Evolutionary conservation across 2,888 invertebrate species (phyloP).

Genomic region (Carcina quercana): DNA sequence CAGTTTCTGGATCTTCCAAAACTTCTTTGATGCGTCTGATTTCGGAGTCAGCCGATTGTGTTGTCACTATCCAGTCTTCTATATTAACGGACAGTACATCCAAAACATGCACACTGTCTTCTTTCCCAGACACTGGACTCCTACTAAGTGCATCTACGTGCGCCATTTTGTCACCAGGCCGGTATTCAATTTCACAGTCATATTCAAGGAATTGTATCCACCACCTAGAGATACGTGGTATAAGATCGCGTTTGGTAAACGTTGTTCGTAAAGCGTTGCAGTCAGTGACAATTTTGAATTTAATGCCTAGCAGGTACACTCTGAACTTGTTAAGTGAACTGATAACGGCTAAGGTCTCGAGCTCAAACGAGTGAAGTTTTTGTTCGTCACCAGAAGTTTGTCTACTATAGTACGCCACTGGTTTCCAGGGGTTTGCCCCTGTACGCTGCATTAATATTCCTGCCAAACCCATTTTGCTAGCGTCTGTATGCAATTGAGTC

Average conservation of each 20-base stretch:
- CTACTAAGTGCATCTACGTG: conserved; percentile 2
- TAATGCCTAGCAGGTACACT: conserved; percentile 14
- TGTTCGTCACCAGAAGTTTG: conserved; percentile 16
- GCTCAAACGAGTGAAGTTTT: conserved; percentile 16
- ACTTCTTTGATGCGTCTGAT: conserved; percentile 10
- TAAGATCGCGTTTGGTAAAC: conserved; percentile 14
- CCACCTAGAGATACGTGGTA: conserved; percentile 16
- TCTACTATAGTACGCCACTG: conserved; percentile 12
- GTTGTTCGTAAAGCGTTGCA: conserved; percentile 17
- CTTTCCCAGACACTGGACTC: neutral
- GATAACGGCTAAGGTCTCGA: conserved; percentile 17
- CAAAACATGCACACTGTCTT: neutral
- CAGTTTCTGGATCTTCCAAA: conserved; percentile 9
- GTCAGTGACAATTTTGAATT: conserved; percentile 16
- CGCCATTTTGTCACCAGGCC: conserved; percentile 1
- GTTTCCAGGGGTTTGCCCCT: too few relatives aligned
- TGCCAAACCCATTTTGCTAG: too few relatives aligned
- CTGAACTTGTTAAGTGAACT: conserved; percentile 15
- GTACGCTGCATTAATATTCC: too few relatives aligned
- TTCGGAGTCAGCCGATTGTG: conserved; percentile 13
- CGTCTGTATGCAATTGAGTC: too few relatives aligned
- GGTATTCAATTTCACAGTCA: conserved; percentile 5
- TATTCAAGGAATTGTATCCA: conserved; percentile 13
- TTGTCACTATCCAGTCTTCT: conserved; percentile 10
- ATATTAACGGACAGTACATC: neutral